These are phyloP conservation scores for Triplophysa dalaica DNA, from an alignment of 2,113 vertebrate genomes.

Conservation along the genomic window DNA sequence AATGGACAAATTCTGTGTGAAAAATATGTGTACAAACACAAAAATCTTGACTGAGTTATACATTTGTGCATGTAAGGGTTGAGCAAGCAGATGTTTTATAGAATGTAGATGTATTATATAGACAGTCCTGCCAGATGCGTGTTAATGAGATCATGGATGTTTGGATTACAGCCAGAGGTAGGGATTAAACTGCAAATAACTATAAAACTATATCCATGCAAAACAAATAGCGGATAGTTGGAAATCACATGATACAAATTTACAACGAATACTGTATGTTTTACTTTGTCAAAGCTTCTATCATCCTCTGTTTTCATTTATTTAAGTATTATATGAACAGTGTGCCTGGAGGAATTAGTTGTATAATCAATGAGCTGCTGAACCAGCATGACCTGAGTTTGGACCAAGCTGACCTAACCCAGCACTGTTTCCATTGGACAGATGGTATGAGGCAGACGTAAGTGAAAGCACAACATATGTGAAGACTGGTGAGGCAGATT, in stretches of 20 bases:
- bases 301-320: slow-evolving; percentile 9
- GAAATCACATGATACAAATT: slow-evolving; percentile 16
- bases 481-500: slow-evolving; percentile 18
- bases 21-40: too few relatives aligned
- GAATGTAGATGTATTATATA: not conserved
- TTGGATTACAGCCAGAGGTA: slow-evolving; percentile 27
- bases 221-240: slow-evolving; percentile 1
- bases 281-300: not conserved
- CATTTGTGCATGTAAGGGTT: too few relatives aligned
- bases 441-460: slow-evolving; percentile 24
- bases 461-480: slow-evolving; percentile 16
- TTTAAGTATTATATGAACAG: slow-evolving; percentile 12
- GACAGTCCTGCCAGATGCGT: not conserved
- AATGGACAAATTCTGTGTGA: too few relatives aligned
- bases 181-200: slow-evolving; percentile 20
- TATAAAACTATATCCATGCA: slow-evolving; percentile 26
- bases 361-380: slow-evolving; percentile 37
- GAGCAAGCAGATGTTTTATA: too few relatives aligned
- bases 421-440: slow-evolving; percentile 30
- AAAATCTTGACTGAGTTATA: too few relatives aligned
- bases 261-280: not conserved
- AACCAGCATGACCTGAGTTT: slow-evolving; percentile 36
- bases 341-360: slow-evolving; percentile 28
- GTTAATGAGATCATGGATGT: slow-evolving; percentile 15
- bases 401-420: slow-evolving; percentile 30